Base-by-base conservation (phyloP, 2,888 invertebrate species). In the Uropetala carovei region DNA sequence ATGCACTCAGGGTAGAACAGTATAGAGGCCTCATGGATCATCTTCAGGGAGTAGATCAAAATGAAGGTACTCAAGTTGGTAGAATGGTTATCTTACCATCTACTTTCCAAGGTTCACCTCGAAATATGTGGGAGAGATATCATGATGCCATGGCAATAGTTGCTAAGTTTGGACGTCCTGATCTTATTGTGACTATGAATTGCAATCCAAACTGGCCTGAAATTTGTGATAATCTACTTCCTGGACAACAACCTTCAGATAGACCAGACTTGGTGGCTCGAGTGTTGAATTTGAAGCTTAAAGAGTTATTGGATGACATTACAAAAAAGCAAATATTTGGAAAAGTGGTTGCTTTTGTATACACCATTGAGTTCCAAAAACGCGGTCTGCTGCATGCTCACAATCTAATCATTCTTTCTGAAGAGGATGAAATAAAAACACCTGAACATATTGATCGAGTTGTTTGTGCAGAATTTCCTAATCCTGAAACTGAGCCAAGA, bases 131-230 rank as follows among this genome's bases (percentile, higher is more conserved):
- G n/a, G 93, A 94, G 92, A 89, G 93, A n/a, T 93, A 93, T 59
- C 93, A 94, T 82, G 94, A 94, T 93, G 94, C 93, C 0, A 94
- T 94, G 94, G 82, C 94, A 14, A 94, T 94, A 92, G 94, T 95
- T 22, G 91, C 93, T 93, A 92, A 94, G 75, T 95, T 93, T 93
- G 95, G 95, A 4, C 93, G 93, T 22, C 94, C 94, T 27, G 94
- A 94, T 92, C 92, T 94, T 18, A 94, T 94, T 92, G 93, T 94
- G 16, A 94, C 94, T 18, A 93, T 94, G 85, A 95, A 94, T 11
- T 94, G 94, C 84, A 94, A 94, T 92, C 93, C 94, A 11, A 93
- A 93, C n/a, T 94, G 94, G 93, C 86, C 84, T 5, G 93, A 94
- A 91, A 94, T 94, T 14, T 58, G 27, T 10, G 93, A 93, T 8